Percentiles rank a stretch among this genome's conserved stretches.
Evolutionary conservation across 2,888 invertebrate species (phyloP).

Genomic region (Helobdella robusta): DNA sequence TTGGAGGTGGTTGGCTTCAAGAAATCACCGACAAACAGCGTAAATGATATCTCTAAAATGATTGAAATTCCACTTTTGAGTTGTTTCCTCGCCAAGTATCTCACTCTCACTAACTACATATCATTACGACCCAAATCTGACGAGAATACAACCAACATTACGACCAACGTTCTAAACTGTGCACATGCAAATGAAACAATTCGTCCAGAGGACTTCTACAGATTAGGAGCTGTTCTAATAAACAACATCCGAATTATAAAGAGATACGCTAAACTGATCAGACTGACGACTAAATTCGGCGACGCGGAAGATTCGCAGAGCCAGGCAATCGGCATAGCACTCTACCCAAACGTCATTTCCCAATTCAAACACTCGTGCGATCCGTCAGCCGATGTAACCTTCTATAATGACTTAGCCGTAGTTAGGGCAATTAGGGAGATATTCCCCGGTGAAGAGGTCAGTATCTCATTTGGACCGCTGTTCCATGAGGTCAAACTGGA

Average conservation of each 20-base stretch:
- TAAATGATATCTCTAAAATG: background rate
- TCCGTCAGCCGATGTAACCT: conserved; percentile 68
- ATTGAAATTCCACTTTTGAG: conserved; percentile 9
- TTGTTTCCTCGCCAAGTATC: conserved; percentile 8
- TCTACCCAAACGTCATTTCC: conserved; percentile 69
- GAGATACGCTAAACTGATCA: conserved; percentile 70
- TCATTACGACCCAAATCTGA: background rate
- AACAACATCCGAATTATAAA: conserved; percentile 70
- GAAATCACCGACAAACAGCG: background rate
- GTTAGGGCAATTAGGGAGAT: conserved; percentile 63
- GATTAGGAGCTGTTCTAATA: conserved; percentile 61
- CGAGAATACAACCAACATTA: no score
- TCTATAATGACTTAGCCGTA: conserved; percentile 61
- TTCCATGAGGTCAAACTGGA: conserved; percentile 45
- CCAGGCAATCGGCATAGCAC: conserved; percentile 59
- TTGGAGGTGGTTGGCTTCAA: background rate
- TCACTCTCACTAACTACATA: background rate
- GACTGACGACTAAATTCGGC: conserved; percentile 50
- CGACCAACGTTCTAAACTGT: no score
- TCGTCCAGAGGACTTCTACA: conserved; percentile 14
- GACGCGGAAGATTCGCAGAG: conserved; percentile 34
- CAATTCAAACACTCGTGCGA: conserved; percentile 88
- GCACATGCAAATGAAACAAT: background rate
- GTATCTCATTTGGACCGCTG: conserved; percentile 63
- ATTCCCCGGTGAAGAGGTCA: conserved; percentile 61